These are phyloP conservation scores for Kryptolebias ocellatus DNA, from an alignment of 2,797 vertebrate genomes.

Conservation along the genomic window DNA sequence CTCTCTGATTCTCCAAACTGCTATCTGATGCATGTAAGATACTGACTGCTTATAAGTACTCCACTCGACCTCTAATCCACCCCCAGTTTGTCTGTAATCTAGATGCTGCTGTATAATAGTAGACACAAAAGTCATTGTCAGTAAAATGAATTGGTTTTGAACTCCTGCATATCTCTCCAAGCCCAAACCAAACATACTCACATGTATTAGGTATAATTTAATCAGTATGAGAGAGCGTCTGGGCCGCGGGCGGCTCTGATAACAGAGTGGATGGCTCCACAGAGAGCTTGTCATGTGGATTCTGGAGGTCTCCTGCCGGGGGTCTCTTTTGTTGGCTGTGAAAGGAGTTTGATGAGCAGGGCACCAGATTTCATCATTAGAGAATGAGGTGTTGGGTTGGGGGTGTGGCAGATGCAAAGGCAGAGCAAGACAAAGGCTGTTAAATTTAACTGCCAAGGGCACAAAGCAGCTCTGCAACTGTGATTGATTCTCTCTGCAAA, in stretches of 20 bases:
- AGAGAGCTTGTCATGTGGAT: conserved; percentile 62
- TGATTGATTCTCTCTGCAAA: conserved; percentile 75
- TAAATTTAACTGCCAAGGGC: conserved; percentile 64
- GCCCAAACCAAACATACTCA: conserved; percentile 26
- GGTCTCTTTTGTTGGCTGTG: conserved; percentile 62
- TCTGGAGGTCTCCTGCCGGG: conserved; percentile 56
- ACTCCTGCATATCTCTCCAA: conserved; percentile 17
- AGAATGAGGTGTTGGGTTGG: conserved; percentile 39
- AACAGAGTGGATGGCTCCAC: conserved; percentile 57
- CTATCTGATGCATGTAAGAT: too few species aligned
- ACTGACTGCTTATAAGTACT: not conserved
- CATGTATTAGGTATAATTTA: conserved; percentile 71
- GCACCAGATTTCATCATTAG: conserved; percentile 57
- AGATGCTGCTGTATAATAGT: conserved; percentile 10
- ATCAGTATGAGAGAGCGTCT: conserved; percentile 62
- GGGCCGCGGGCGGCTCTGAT: conserved; percentile 58
- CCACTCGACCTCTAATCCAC: not conserved
- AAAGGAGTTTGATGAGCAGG: conserved; percentile 75
- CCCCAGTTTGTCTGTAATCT: conserved; percentile 21
- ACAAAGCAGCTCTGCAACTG: conserved; percentile 53
- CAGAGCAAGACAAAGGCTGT: conserved; percentile 64
- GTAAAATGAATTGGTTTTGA: conserved; percentile 35
- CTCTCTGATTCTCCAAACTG: too few species aligned
- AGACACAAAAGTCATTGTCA: conserved; percentile 23
- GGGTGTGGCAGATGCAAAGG: not conserved